Conservation (phyloP, 1,140 invertebrate species). For the Calliphora vicina region DNA sequence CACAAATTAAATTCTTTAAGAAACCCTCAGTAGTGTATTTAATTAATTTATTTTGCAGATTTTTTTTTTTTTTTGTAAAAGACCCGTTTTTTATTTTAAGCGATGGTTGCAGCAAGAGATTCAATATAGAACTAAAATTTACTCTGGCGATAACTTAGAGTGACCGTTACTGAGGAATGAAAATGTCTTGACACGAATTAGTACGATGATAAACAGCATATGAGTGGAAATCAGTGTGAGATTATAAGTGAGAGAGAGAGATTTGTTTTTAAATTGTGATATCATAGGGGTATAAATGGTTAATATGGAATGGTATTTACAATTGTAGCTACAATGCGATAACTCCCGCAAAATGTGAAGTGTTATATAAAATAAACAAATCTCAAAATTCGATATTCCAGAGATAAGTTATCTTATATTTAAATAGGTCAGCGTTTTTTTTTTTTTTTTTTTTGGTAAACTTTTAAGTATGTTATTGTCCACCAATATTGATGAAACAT, state of each 20-base stretch:
- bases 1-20: slow-evolving; percentile 18
- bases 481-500: too few relatives aligned
- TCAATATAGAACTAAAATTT: not conserved
- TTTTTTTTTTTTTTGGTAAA: too few relatives aligned
- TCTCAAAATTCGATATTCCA: too few relatives aligned
- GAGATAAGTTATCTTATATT: too few relatives aligned
- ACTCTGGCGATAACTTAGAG: not conserved
- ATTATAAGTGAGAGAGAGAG: not conserved
- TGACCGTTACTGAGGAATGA: not conserved
- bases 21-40: not conserved
- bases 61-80: not conserved
- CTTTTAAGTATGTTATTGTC: too few relatives aligned
- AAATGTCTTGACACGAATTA: slow-evolving; percentile 8
- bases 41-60: not conserved
- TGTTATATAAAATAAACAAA: too few relatives aligned
- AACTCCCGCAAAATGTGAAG: too few relatives aligned
- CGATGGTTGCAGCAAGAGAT: not conserved
- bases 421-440: too few relatives aligned
- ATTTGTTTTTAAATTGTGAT: too few relatives aligned
- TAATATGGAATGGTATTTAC: too few relatives aligned
- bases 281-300: too few relatives aligned
- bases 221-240: not conserved
- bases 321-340: too few relatives aligned
- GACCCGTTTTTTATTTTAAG: not conserved
- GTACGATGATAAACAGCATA: not conserved